phyloP scores from a whole-genome alignment of 2,888 invertebrate genomes.

The Tachystola acroxantha region DNA sequence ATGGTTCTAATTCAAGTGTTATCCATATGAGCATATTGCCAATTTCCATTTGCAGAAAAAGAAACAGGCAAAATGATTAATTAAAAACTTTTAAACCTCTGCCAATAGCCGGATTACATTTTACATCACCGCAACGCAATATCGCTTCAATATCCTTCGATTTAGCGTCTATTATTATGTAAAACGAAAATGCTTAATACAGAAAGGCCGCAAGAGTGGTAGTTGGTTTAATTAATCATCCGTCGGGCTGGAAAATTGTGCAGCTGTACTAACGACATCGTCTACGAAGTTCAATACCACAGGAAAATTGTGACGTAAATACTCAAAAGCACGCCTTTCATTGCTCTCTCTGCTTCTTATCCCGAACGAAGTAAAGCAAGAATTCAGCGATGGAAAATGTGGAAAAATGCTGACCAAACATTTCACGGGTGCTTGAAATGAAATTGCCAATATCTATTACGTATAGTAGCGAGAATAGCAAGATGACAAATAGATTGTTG shows the following conservation, averaged over 20 bases:
- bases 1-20: too few relatives aligned
- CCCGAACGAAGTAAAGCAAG: too few relatives aligned
- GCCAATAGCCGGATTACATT: too few relatives aligned
- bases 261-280: conserved; percentile 61
- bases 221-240: conserved; percentile 64
- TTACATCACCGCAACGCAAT: not conserved
- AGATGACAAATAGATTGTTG: too few relatives aligned
- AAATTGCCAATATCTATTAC: conserved; percentile 5
- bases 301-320: not conserved
- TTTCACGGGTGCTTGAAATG: not conserved
- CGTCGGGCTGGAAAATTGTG: conserved; percentile 56
- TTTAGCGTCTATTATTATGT: not conserved
- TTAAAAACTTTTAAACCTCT: too few relatives aligned
- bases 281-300: conserved; percentile 33
- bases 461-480: not conserved
- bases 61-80: too few relatives aligned
- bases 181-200: not conserved
- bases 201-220: conserved; percentile 4
- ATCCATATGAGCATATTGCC: too few relatives aligned
- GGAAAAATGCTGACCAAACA: too few relatives aligned
- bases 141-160: not conserved
- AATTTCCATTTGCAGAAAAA: too few relatives aligned
- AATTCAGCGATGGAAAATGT: too few relatives aligned
- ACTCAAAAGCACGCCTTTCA: not conserved
- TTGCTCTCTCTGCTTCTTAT: too few relatives aligned